These are phyloP conservation scores for Trichomycterus rosablanca DNA, from an alignment of 2,113 vertebrate species.

Conservation along the genomic window DNA sequence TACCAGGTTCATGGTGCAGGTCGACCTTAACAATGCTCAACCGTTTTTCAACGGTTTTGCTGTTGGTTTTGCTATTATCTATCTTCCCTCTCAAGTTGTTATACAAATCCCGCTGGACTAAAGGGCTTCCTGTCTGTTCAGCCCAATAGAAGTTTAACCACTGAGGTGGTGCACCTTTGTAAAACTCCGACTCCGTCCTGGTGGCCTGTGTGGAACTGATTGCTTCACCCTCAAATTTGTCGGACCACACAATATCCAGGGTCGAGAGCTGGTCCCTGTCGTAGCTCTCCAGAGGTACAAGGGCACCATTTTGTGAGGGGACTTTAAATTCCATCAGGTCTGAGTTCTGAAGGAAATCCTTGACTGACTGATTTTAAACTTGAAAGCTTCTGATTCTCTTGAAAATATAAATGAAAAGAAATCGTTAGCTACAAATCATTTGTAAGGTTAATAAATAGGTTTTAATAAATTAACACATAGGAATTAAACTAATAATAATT, in stretches of 20 bases:
- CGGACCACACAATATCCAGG: conserved; percentile 30
- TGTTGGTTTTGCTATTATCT: rapidly evolving
- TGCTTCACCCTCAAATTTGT: not conserved
- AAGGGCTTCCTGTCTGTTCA: conserved; percentile 15
- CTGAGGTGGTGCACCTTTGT: conserved; percentile 45
- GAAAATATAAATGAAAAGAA: too few species aligned
- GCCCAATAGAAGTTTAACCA: conserved; percentile 54
- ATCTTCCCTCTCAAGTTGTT: not conserved
- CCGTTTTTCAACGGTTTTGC: too few species aligned
- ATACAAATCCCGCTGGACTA: conserved; percentile 40
- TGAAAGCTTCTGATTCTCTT: too few species aligned
- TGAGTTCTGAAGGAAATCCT: not conserved
- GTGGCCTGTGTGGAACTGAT: rapidly evolving
- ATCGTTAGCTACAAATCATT: too few species aligned
- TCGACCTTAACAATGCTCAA: not conserved
- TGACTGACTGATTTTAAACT: too few species aligned
- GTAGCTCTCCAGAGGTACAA: not conserved
- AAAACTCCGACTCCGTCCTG: not conserved
- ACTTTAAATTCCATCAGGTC: conserved; percentile 21
- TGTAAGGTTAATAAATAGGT: too few species aligned
- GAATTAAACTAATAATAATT: too few species aligned
- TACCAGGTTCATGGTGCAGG: conserved; percentile 41
- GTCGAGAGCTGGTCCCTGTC: not conserved
- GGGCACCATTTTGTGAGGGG: not conserved
- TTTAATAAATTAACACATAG: too few species aligned